Percentiles rank a stretch among this genome's conserved stretches.
These are phyloP conservation scores for Nymphalis c-album DNA, from an alignment of 2,888 invertebrate species.

Conservation along the genomic window DNA sequence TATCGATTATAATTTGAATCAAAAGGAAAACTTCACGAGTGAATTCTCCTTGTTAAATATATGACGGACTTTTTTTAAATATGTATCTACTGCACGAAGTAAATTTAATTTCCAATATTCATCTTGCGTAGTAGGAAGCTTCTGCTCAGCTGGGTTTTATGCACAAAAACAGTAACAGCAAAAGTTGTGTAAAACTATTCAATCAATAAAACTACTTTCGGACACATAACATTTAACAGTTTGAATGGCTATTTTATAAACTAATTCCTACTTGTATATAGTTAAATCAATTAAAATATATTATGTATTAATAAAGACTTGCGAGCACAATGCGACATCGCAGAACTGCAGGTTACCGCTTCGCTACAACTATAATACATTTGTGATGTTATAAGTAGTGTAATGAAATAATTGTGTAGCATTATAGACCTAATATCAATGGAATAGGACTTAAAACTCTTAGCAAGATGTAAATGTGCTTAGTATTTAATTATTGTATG, in stretches of 20 bases:
- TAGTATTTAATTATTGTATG: conserved; percentile 38
- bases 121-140: too few species aligned
- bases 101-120: too few species aligned
- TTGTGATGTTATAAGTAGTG: conserved; percentile 8
- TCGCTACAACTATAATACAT: conserved; percentile 5
- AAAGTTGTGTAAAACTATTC: too few species aligned
- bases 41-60: too few species aligned
- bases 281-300: conserved; percentile 1
- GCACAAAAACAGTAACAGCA: too few species aligned
- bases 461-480: conserved; percentile 20
- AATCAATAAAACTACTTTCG: too few species aligned
- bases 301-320: conserved; percentile 9
- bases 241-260: background rate
- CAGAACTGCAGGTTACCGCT: conserved; percentile 13
- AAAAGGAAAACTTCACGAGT: too few species aligned
- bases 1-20: too few species aligned
- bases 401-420: conserved; percentile 3
- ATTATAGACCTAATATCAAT: conserved; percentile 13
- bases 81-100: too few species aligned
- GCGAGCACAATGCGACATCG: conserved; percentile 15
- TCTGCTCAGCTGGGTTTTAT: too few species aligned
- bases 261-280: conserved; percentile 6
- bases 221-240: too few species aligned
- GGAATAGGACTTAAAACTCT: conserved; percentile 12
- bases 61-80: too few species aligned